Evolutionary conservation across 2,113 vertebrate species (phyloP).

Genomic region (Tauraco erythrolophus): DNA sequence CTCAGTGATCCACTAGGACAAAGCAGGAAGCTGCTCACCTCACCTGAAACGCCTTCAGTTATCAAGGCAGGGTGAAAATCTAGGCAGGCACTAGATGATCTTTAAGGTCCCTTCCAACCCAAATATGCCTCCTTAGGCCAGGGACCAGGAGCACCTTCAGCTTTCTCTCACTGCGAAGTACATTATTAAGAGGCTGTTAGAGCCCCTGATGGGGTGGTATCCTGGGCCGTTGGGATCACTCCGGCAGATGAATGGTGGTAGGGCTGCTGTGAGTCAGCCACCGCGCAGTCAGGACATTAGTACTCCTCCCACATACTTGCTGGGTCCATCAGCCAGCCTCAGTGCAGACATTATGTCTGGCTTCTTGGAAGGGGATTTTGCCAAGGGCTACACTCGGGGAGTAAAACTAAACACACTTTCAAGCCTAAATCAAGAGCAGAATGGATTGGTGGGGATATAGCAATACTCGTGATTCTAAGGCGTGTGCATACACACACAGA

Average conservation of each 20-base stretch:
- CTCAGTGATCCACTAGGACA: fast-evolving
- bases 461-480: not conserved
- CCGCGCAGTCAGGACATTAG: fast-evolving
- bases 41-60: not conserved
- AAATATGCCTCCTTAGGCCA: not conserved
- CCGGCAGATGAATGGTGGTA: fast-evolving
- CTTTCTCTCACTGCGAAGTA: fast-evolving
- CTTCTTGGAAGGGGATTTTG: not conserved
- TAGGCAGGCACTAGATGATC: too few relatives aligned
- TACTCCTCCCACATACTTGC: not conserved
- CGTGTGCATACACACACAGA: fast-evolving
- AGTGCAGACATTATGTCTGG: not conserved
- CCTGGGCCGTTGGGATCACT: not conserved
- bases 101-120: too few relatives aligned
- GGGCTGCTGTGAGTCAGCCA: not conserved
- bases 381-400: not conserved
- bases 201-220: not conserved
- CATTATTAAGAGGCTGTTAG: not conserved
- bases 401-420: not conserved
- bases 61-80: not conserved
- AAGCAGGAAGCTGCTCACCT: not conserved
- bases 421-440: slow-evolving; percentile 9
- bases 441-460: not conserved
- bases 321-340: not conserved
- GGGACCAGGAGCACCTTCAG: not conserved